phyloP scores from a whole-genome alignment of 2,888 invertebrate species.

The Cyrtodaria siliqua region DNA sequence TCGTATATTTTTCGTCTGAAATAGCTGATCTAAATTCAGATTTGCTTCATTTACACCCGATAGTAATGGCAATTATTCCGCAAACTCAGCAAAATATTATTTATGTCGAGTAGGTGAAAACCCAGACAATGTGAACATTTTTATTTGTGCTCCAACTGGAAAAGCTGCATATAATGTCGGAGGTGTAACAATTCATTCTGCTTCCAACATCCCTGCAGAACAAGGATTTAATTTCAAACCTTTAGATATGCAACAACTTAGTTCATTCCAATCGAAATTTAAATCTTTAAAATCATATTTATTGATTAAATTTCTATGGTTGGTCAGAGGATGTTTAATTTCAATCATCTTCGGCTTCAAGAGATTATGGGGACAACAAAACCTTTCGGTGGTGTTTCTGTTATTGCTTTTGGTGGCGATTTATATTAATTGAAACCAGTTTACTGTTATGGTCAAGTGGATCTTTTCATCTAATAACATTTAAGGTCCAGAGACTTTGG shows the following conservation, averaged over 20 bases:
- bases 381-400: slow-evolving; percentile 44
- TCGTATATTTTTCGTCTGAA: slow-evolving; percentile 2
- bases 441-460: slow-evolving; percentile 29
- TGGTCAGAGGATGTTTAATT: slow-evolving; percentile 28
- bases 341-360: slow-evolving; percentile 31
- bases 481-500: too few species aligned
- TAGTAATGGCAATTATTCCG: neutral
- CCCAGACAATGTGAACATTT: slow-evolving; percentile 37
- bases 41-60: neutral
- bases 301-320: slow-evolving; percentile 28
- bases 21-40: slow-evolving; percentile 7
- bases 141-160: slow-evolving; percentile 55
- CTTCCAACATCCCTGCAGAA: slow-evolving; percentile 45
- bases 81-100: neutral
- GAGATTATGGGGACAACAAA: slow-evolving; percentile 14
- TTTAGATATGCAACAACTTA: too few species aligned
- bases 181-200: slow-evolving; percentile 47
- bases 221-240: slow-evolving; percentile 23
- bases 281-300: slow-evolving; percentile 1
- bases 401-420: slow-evolving; percentile 13
- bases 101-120: slow-evolving; percentile 32
- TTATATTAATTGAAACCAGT: slow-evolving; percentile 12
- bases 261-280: too few species aligned
- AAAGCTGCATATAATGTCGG: slow-evolving; percentile 52
- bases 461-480: slow-evolving; percentile 39